Base-by-base conservation (phyloP, 1,140 invertebrate genomes). In the Phenacoccus solenopsis region DNA sequence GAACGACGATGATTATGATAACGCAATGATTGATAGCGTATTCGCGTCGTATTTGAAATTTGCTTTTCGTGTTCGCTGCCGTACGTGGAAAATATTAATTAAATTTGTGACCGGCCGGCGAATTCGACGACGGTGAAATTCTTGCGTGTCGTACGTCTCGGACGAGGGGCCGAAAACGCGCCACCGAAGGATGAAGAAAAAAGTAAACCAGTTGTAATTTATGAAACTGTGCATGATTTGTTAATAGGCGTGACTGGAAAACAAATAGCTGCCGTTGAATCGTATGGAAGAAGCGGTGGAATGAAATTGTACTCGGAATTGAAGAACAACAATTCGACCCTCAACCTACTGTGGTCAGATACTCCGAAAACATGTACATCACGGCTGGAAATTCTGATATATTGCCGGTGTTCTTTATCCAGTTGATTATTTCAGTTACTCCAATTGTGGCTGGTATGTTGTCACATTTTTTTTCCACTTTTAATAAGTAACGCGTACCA, bases 311-410 rank as follows among this genome's bases (percentile, higher is more conserved):
- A 64, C 59, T 24, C 21, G 16, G 59, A 4, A 24, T 13, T 25
- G 25, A 64, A 64, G 22, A 27, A 64, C 59, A 64, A 27, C 56
- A 64, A 27, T 27, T 64, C 59, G 59, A 64, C 59, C 59, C 59
- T 24, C 25, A 25, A 25, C 59, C 25, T 27, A 25, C 25, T 64
- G 59, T 64, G 59, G 59, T 64, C 59, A 24, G 20, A 64, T 25
- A 64, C 25, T 25, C 59, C 16, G 22, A 22, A 49, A 64, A 64
- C 22, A 64, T 64, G 59, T 27, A 27, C 59, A 64, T 27, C 10
- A 64, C 25, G 20, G 59, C 59, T 64, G 25, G 22, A 64, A 64
- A 24, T 27, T 24, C 25, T 27, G 25, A 27, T 64, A 24, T 64
- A 27, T 64, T 64, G 59, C 25, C 59, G 22, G 25, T 9, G 20